phyloP scores from a whole-genome alignment of 1,140 invertebrate genomes.

The Solenopsis invicta region DNA sequence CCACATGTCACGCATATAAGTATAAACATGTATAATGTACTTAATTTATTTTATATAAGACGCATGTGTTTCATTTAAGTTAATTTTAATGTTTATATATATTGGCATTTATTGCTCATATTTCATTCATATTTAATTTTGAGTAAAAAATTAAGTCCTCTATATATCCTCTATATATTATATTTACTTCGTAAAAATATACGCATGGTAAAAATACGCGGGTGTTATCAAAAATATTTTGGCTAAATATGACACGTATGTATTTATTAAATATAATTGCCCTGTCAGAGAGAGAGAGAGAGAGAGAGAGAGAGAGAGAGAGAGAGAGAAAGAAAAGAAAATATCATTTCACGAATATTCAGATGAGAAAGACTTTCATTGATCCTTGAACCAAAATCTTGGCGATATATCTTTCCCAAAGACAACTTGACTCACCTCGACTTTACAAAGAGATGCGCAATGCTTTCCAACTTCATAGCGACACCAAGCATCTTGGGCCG shows the following conservation, averaged over 20 bases:
- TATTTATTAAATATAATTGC: not conserved
- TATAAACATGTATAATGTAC: not conserved
- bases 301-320: too few species aligned
- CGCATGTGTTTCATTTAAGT: not conserved
- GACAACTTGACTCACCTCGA: slow-evolving; percentile 17
- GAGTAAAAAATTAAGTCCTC: not conserved
- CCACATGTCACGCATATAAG: not conserved
- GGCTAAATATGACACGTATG: not conserved
- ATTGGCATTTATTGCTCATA: not conserved
- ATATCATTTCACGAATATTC: not conserved
- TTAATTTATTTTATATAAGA: not conserved
- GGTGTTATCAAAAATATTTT: slow-evolving; percentile 28
- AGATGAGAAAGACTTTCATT: not conserved
- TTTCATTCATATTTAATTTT: not conserved
- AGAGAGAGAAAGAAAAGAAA: too few species aligned
- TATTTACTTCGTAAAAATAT: not conserved
- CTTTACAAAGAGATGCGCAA: not conserved
- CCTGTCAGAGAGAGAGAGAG: too few species aligned
- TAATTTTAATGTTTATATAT: not conserved
- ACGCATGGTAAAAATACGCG: not conserved
- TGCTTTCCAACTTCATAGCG: slow-evolving; percentile 42
- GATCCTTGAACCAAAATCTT: slow-evolving; percentile 3
- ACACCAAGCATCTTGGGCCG: slow-evolving; percentile 41
- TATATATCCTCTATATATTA: not conserved
- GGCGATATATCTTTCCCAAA: not conserved